Percentiles rank a stretch among this genome's conserved stretches.
These are phyloP conservation scores for Bombus ignitus DNA, from an alignment of 1,140 invertebrate species.

Conservation along the genomic window DNA sequence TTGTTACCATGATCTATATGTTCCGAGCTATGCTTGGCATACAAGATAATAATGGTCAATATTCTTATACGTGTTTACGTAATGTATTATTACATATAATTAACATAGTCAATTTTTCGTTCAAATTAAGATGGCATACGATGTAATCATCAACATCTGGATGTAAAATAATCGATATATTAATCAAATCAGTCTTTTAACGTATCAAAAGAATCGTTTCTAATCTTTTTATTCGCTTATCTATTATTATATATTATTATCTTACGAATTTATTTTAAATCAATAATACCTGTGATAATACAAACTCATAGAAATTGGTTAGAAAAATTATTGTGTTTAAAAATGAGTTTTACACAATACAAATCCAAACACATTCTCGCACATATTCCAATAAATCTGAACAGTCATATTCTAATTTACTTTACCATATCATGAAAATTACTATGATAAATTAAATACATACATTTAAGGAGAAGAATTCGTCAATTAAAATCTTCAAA, in stretches of 20 bases:
- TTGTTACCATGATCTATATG: conserved; percentile 72
- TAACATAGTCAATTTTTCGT: too few species aligned
- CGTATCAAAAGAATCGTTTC: too few species aligned
- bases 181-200: too few species aligned
- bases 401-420: not conserved
- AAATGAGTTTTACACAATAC: too few species aligned
- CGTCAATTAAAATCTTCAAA: too few species aligned
- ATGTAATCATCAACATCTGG: too few species aligned
- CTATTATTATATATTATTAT: not conserved
- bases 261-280: not conserved
- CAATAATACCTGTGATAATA: not conserved
- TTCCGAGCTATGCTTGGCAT: conserved; percentile 71
- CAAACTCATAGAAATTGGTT: not conserved
- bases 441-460: not conserved
- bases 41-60: conserved; percentile 84
- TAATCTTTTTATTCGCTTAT: too few species aligned
- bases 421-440: not conserved
- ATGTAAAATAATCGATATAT: too few species aligned
- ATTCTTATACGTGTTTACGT: conserved; percentile 79
- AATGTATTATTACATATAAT: too few species aligned
- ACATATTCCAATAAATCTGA: not conserved
- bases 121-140: too few species aligned
- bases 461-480: not conserved
- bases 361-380: not conserved
- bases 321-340: not conserved